Evolutionary conservation across 2,797 vertebrate species (phyloP), one percentile per base, ranked within the genome.

Genomic region (Cynodonichthys magdalenae): DNA sequence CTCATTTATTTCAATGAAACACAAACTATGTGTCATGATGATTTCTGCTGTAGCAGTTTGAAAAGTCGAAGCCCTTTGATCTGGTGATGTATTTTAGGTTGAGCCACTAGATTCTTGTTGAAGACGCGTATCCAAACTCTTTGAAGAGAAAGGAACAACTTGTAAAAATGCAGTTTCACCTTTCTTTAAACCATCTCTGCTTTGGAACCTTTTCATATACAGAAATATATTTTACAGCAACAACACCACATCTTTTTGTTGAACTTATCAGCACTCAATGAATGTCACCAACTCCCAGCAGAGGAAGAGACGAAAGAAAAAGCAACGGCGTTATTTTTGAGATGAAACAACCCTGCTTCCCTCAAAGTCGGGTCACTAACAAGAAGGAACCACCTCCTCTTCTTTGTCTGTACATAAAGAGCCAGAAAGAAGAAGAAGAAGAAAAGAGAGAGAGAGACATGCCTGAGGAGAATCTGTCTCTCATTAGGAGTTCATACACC

Each of bases 361-460:
- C 80, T 81, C 55, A 17, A 69, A 55, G 69, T 76, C 65, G 18
- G 53, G 59, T 71, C 82, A 51, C 78, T 79, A 73, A 89, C 69
- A 65, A 86, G 76, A 80, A 66, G n/a, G 68, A 69, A 73, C 68
- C 19, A 31, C 74, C 57, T 78, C 75, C 71, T 79, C 70, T 60
- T 75, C 74, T 29, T 59, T 70, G 59, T 80, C 78, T 84, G 85
- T 76, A 80, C 69, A 77, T 69, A 88, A 85, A 90, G 76, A 63
- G 76, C 61, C 54, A 57, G 42, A 51, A 57, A 2, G 59, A 75
- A 77, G 34, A 72, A 36, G 9, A 12, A 39, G 4, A 12, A 39
- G 14, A 39, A 39, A 39, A 9, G 9, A 31, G 31, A 31, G 11
- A 29, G 68, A 81, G 81, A 77, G 80, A 63, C 76, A 77, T 58